Percentiles rank a stretch among this genome's conserved stretches.
Evolutionary conservation across 2,888 invertebrate genomes (phyloP).

Genomic region (Machimus atricapillus): DNA sequence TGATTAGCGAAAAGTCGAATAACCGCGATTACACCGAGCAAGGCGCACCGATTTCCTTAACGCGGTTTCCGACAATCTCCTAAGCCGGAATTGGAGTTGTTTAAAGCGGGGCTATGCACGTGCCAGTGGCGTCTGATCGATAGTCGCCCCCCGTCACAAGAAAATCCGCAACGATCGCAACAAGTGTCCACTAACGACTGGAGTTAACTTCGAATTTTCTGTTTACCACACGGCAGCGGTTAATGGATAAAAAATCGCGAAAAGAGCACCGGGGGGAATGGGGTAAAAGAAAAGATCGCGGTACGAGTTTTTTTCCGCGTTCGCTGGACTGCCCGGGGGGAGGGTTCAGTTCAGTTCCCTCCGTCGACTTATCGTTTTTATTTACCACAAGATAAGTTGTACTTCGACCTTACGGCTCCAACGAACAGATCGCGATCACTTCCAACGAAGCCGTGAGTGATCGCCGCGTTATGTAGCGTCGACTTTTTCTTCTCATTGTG

Average conservation of each 20-base stretch:
- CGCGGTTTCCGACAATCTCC: neutral
- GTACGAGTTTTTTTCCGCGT: neutral
- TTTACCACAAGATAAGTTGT: neutral
- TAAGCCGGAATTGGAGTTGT: neutral
- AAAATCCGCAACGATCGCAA: neutral
- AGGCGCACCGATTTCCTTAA: neutral
- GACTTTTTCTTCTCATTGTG: neutral
- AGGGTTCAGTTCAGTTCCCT: neutral
- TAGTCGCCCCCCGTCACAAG: neutral
- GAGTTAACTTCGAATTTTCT: constrained; percentile 12
- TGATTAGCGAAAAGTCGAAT: neutral
- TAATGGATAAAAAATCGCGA: neutral
- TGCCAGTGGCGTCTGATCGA: neutral
- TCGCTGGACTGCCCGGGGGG: neutral
- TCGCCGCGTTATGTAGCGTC: neutral
- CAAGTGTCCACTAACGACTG: constrained; percentile 31
- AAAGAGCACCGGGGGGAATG: neutral
- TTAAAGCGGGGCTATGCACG: neutral
- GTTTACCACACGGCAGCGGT: neutral
- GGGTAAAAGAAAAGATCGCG: neutral
- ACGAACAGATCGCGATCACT: neutral
- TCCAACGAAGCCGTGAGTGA: neutral
- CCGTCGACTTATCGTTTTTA: neutral
- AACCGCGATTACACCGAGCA: neutral
- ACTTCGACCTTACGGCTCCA: constrained; percentile 19